Base-by-base conservation (phyloP, 2,888 invertebrate genomes). In the Drosophila neotestacea region DNA sequence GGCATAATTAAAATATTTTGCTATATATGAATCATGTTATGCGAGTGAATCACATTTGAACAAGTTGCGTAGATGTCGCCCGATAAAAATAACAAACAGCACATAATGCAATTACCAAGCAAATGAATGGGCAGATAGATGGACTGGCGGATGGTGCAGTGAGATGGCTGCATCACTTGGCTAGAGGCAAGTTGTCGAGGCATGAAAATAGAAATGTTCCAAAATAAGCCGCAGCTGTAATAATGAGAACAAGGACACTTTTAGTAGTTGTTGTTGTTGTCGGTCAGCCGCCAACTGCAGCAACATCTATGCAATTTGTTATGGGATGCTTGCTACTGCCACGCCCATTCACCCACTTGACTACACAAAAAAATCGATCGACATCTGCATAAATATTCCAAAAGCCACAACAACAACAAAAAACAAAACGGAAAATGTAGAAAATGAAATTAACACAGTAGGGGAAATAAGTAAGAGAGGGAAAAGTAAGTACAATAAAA, bases 241-340 rank as follows among this genome's bases (percentile, higher is more conserved):
- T 58, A 84, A 79, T 68, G 86, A 63, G 89, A 70, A 75, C 84
- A 84, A 84, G 84, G 89, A 89, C 84, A 87, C 72, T 81, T 75
- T 63, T 73, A 68, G 66, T 56, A 47, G 48, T 11, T 34, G 27
- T 27, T 59, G 41, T 64, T 27, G 46, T 16, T 27, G 28, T 60
- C 28, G 66, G 74, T 59, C 62, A 66, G 65, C 44, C n/a, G 46
- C 58, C 72, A 58, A 47, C 39, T 54, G 59, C 62, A 52, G 54
- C 58, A 65, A 59, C 69, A 78, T 76, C 70, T 66, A 63, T 75
- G 58, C 48, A 66, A 79, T 79, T 79, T 79, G 76, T 60, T 66
- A 36, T 63, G 52, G 66, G 46, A 58, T 58, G 46, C 50, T 66
- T 22, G 11, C 34, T 11, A 4, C 41, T 56, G 61, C 61, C 75